phyloP scores from a whole-genome alignment of 1,140 invertebrate species.

The Oppia nitens region DNA sequence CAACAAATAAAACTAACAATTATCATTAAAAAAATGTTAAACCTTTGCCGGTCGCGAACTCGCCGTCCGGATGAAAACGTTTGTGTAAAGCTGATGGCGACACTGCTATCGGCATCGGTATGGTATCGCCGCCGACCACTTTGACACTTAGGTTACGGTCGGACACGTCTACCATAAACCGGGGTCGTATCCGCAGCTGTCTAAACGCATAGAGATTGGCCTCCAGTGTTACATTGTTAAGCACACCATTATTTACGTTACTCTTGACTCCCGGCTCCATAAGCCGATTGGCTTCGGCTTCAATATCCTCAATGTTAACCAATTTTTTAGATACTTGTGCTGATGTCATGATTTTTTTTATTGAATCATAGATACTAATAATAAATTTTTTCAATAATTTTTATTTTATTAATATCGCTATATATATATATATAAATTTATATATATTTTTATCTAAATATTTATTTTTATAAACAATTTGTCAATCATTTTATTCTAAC shows the following conservation, averaged over 20 bases:
- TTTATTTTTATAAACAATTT: no score
- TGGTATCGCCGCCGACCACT: not conserved
- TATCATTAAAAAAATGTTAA: no score
- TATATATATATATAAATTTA: no score
- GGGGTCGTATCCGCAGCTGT: not conserved
- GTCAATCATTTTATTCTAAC: no score
- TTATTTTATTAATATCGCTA: no score
- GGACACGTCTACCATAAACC: not conserved
- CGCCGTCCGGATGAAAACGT: slow-evolving; percentile 75
- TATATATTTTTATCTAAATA: no score
- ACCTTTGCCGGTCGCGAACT: slow-evolving; percentile 63
- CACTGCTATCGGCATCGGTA: slow-evolving; percentile 4
- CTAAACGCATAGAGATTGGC: not conserved
- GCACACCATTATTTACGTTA: not conserved
- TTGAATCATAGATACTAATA: no score
- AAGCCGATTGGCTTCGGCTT: not conserved
- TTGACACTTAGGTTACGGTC: not conserved
- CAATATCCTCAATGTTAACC: not conserved
- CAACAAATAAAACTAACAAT: no score
- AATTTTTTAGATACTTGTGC: no score
- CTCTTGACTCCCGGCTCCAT: not conserved
- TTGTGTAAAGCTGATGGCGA: slow-evolving; percentile 42
- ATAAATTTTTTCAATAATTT: no score
- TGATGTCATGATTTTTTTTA: no score
- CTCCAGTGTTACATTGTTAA: not conserved